Conservation (phyloP, 2,888 invertebrate species). For the Agriopis leucophaearia region DNA sequence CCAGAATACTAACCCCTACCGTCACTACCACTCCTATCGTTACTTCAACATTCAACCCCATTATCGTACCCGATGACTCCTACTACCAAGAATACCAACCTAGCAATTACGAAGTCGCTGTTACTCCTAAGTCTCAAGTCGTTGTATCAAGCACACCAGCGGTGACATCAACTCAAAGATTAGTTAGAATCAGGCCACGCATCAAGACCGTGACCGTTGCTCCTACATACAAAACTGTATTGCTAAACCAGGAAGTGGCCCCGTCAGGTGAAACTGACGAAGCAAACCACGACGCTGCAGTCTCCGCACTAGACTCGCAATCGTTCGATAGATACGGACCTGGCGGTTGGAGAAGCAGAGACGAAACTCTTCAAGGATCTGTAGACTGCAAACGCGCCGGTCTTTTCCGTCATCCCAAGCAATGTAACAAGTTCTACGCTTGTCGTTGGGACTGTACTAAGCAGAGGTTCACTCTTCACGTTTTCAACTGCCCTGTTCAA, state of each 20-base stretch:
- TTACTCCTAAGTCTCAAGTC: slow-evolving; percentile 63
- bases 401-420: slow-evolving; percentile 90
- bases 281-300: slow-evolving; percentile 44
- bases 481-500: slow-evolving; percentile 93
- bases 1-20: slow-evolving; percentile 52
- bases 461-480: slow-evolving; percentile 90
- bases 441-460: slow-evolving; percentile 93
- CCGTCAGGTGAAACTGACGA: slow-evolving; percentile 57
- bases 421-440: slow-evolving; percentile 93
- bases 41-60: slow-evolving; percentile 78
- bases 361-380: slow-evolving; percentile 87
- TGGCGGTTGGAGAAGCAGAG: slow-evolving; percentile 86
- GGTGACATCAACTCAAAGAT: slow-evolving; percentile 67
- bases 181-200: slow-evolving; percentile 68
- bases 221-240: slow-evolving; percentile 75
- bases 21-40: slow-evolving; percentile 66
- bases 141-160: slow-evolving; percentile 69
- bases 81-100: slow-evolving; percentile 77
- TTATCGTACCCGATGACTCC: slow-evolving; percentile 82
- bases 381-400: slow-evolving; percentile 88
- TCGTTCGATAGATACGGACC: slow-evolving; percentile 88
- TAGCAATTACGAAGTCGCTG: slow-evolving; percentile 60
- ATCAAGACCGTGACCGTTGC: slow-evolving; percentile 75
- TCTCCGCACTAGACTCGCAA: slow-evolving; percentile 69
- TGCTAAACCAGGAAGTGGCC: slow-evolving; percentile 71